Percentiles rank a stretch among this genome's conserved stretches.
phyloP scores from a whole-genome alignment of 2,113 vertebrate species.

The Silurus glanis region DNA sequence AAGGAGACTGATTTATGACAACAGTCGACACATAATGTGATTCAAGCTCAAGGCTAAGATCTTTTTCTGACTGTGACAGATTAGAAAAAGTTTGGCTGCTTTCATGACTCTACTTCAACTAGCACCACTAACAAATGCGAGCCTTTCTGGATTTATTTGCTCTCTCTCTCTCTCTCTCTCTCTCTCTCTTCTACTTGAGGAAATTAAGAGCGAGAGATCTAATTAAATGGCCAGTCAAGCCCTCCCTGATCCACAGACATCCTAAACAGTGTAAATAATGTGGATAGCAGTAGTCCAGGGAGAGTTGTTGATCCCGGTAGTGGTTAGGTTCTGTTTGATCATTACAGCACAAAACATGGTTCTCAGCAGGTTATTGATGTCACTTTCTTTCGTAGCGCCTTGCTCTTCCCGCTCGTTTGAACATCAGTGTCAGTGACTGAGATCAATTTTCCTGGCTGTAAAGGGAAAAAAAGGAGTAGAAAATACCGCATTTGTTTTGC shows the following conservation, averaged over 20 bases:
- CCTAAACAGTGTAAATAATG: conserved; percentile 57
- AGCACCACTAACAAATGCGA: conserved; percentile 49
- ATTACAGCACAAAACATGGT: conserved; percentile 51
- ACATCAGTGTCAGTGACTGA: conserved; percentile 33
- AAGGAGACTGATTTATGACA: conserved; percentile 60
- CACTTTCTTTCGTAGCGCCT: conserved; percentile 16
- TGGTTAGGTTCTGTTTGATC: conserved; percentile 42
- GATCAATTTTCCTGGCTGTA: conserved; percentile 55
- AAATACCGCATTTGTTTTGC: conserved; percentile 61
- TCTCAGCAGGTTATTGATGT: conserved; percentile 54
- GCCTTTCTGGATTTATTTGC: conserved; percentile 44
- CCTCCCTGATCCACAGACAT: conserved; percentile 37
- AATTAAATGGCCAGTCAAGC: conserved; percentile 53
- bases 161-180: conserved; percentile 8
- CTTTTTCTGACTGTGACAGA: conserved; percentile 53
- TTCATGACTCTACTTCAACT: conserved; percentile 29
- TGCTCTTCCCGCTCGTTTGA: conserved; percentile 35
- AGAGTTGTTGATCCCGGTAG: conserved; percentile 14
- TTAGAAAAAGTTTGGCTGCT: conserved; percentile 57
- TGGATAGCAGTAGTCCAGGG: conserved; percentile 30
- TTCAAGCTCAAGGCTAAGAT: conserved; percentile 61
- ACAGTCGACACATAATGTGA: conserved; percentile 58
- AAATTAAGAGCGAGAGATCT: conserved; percentile 47
- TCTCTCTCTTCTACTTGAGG: conserved; percentile 16
- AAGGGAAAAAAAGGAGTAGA: conserved; percentile 50